phyloP scores from a whole-genome alignment of 2,113 vertebrate genomes.

The Neodontobutis hainanensis region DNA sequence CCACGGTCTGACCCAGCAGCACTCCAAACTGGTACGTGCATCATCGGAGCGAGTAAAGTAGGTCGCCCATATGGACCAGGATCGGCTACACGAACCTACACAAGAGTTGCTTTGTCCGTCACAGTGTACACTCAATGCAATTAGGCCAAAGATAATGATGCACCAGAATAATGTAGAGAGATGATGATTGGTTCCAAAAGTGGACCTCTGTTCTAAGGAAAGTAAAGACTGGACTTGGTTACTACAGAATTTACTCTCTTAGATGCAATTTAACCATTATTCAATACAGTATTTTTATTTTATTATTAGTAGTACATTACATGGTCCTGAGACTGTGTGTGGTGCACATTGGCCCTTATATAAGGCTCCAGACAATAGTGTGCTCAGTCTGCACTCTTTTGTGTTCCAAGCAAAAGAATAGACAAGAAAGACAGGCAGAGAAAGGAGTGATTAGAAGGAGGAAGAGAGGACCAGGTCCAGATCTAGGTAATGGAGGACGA shows the following conservation, averaged over 20 bases:
- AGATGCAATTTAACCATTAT: no score
- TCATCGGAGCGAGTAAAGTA: not conserved
- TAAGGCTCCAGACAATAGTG: conserved; percentile 32
- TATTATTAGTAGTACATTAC: not conserved
- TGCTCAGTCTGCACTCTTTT: conserved; percentile 15
- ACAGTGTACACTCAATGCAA: not conserved
- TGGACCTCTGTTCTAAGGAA: no score
- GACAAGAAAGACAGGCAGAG: conserved; percentile 5
- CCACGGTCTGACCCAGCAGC: conserved; percentile 7
- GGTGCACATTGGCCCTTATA: conserved; percentile 24
- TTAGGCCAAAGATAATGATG: not conserved
- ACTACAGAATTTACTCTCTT: no score
- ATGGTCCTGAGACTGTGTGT: conserved; percentile 11
- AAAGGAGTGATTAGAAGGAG: conserved; percentile 5
- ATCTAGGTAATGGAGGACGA: conserved; percentile 72
- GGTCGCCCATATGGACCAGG: conserved; percentile 2
- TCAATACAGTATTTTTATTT: not conserved
- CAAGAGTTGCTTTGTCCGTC: conserved; percentile 11
- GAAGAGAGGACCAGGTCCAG: conserved; percentile 46
- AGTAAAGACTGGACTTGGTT: no score
- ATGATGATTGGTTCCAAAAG: no score
- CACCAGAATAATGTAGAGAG: not conserved
- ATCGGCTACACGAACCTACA: not conserved
- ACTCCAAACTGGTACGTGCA: conserved; percentile 16
- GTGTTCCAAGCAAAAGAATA: conserved; percentile 31